These are phyloP conservation scores for Coboldia fuscipes DNA, from an alignment of 1,140 invertebrate genomes.

Conservation along the genomic window DNA sequence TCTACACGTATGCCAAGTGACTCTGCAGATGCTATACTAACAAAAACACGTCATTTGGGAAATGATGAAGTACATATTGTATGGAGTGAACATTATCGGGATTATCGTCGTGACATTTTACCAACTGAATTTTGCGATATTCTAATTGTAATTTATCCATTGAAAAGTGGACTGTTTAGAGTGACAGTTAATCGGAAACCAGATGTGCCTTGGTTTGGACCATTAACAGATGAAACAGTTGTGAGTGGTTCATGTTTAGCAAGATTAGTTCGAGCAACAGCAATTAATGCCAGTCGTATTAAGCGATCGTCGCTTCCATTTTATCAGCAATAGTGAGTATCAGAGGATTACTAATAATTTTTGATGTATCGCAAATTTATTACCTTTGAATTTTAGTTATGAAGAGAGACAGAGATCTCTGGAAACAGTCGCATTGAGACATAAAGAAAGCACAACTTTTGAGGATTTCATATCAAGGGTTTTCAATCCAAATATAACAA, in stretches of 20 bases:
- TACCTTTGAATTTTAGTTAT: slow-evolving; percentile 37
- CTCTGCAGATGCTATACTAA: slow-evolving; percentile 63
- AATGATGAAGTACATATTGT: slow-evolving; percentile 99
- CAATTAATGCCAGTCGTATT: slow-evolving; percentile 76
- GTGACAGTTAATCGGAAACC: slow-evolving; percentile 68
- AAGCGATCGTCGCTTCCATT: slow-evolving; percentile 70
- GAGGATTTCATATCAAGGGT: slow-evolving; percentile 77
- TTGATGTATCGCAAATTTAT: neutral
- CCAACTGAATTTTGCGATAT: slow-evolving; percentile 99
- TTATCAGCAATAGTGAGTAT: slow-evolving; percentile 74
- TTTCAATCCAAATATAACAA: slow-evolving; percentile 49
- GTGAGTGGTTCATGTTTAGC: slow-evolving; percentile 66
- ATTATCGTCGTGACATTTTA: slow-evolving; percentile 91
- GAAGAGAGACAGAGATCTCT: slow-evolving; percentile 74
- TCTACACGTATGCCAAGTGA: slow-evolving; percentile 92
- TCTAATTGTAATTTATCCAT: slow-evolving; percentile 89
- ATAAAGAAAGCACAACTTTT: slow-evolving; percentile 75
- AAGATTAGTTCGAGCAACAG: slow-evolving; percentile 74
- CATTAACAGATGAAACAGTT: slow-evolving; percentile 86
- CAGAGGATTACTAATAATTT: neutral
- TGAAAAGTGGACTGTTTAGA: slow-evolving; percentile 57
- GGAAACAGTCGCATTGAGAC: slow-evolving; percentile 70
- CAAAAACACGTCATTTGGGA: slow-evolving; percentile 88
- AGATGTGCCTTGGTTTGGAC: slow-evolving; percentile 87
- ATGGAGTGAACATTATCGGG: slow-evolving; percentile 91